phyloP scores from a whole-genome alignment of 1,140 invertebrate genomes.

The Nymphalis io region DNA sequence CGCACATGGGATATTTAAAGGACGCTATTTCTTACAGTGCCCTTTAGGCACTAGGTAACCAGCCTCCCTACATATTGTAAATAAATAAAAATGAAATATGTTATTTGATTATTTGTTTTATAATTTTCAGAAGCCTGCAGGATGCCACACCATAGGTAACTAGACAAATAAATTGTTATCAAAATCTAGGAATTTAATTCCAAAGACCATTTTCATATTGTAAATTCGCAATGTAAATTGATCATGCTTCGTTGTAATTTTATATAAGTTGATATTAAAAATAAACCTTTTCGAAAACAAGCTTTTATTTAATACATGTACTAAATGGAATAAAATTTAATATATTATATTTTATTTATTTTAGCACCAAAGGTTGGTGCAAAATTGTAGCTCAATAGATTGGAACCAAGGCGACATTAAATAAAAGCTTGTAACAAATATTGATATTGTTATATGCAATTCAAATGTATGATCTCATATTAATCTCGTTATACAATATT shows the following conservation, averaged over 20 bases:
- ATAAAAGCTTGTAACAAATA: neutral
- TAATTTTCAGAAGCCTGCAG: constrained; percentile 64
- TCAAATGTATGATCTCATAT: neutral
- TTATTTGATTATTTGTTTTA: neutral
- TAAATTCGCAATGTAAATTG: constrained; percentile 34
- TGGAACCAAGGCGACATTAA: neutral
- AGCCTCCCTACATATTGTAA: too few relatives aligned
- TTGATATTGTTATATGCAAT: neutral
- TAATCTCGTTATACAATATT: too few relatives aligned
- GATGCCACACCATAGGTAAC: constrained; percentile 71
- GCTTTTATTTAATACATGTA: too few relatives aligned
- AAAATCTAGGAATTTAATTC: constrained; percentile 24
- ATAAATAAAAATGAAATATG: too few relatives aligned
- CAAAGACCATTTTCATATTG: constrained; percentile 12
- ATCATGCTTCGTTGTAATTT: constrained; percentile 24
- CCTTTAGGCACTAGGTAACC: too few relatives aligned
- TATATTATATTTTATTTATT: too few relatives aligned
- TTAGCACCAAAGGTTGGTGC: too few relatives aligned
- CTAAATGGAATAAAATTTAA: too few relatives aligned
- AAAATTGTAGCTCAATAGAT: too few relatives aligned
- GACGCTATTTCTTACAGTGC: too few relatives aligned
- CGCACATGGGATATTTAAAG: too few relatives aligned
- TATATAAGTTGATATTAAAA: neutral
- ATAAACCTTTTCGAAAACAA: neutral
- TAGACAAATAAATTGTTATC: constrained; percentile 32